These are phyloP conservation scores for Ophraella communa DNA, from an alignment of 2,888 invertebrate genomes.

Conservation along the genomic window DNA sequence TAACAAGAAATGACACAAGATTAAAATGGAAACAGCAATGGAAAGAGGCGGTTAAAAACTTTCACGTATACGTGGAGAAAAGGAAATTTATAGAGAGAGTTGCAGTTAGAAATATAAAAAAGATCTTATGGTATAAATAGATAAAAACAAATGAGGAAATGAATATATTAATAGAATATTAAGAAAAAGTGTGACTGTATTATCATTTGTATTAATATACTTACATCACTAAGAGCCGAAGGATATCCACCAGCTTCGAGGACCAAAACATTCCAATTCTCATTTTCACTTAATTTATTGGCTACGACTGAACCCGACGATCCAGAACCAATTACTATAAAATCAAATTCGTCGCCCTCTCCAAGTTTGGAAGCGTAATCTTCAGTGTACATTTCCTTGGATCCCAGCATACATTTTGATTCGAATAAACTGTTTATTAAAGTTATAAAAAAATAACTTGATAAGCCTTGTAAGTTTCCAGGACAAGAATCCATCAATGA, in stretches of 20 bases:
- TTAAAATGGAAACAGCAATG: no score
- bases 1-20: no score
- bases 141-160: no score
- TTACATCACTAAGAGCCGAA: constrained; percentile 58
- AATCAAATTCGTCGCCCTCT: constrained; percentile 58
- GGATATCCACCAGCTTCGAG: constrained; percentile 65
- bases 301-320: constrained; percentile 65
- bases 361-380: constrained; percentile 40
- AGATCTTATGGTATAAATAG: no score
- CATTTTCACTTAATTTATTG: constrained; percentile 59
- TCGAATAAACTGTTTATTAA: constrained; percentile 66
- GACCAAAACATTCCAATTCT: constrained; percentile 61
- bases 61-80: no score
- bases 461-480: constrained; percentile 49
- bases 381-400: constrained; percentile 41
- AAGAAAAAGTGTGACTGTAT: no score
- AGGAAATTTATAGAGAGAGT: no score
- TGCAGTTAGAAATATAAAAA: no score
- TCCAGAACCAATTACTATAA: constrained; percentile 63
- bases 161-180: no score
- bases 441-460: constrained; percentile 64
- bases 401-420: constrained; percentile 64
- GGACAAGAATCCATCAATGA: constrained; percentile 30
- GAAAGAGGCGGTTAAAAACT: no score
- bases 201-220: no score